Base-by-base conservation (phyloP, 1,140 invertebrate species). In the Tribolium castaneum region DNA sequence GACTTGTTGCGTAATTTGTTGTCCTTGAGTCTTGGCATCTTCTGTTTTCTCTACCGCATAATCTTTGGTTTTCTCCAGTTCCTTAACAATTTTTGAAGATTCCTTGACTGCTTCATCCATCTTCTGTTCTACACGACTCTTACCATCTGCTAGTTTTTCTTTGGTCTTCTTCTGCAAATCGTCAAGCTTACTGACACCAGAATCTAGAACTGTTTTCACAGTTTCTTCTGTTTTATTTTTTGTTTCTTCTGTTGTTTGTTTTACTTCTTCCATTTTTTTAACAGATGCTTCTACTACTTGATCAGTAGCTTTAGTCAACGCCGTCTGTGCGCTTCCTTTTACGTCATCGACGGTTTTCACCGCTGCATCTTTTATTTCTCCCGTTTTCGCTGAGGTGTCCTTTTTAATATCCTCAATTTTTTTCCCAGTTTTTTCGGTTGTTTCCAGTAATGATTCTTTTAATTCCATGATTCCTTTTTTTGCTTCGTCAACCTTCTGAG, bases 381-480 rank as follows among this genome's bases (percentile, higher is more conserved):
- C 50, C 6, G 39, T 19, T 50, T 49, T 50, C 50, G 7, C 9
- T 2, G 39, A 45, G 3, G 34, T 25, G 25, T 16, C 70, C 34
- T 72, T 51, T 50, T 70, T 70, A n/a, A 70, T 1, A 39, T n/a
- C n/a, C 2, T 72, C 70, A n/a, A 72, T 50, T 72, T 72, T 72
- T 70, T 70, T 35, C 1, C 39, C 62, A 2, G 30, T 10, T 54
- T 73, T 54, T 19, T 22, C 1, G 3, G 49, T 54, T 52, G 49
- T n/a, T 12, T 73, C 22, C 1, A 66, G n/a, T 35, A 66, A 4
- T 6, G 59, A 66, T 14, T 66, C 59, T 35, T 66, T 66, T 12
- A 66, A 13, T 6, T 12, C 13, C 9, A 35, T 34, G 3, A 35
- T 14, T n/a, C 30, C 30, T 6, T 14, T n/a, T 12, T 66, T 66